These are phyloP conservation scores for Riparia riparia DNA, from an alignment of 2,113 vertebrate species.

Conservation along the genomic window DNA sequence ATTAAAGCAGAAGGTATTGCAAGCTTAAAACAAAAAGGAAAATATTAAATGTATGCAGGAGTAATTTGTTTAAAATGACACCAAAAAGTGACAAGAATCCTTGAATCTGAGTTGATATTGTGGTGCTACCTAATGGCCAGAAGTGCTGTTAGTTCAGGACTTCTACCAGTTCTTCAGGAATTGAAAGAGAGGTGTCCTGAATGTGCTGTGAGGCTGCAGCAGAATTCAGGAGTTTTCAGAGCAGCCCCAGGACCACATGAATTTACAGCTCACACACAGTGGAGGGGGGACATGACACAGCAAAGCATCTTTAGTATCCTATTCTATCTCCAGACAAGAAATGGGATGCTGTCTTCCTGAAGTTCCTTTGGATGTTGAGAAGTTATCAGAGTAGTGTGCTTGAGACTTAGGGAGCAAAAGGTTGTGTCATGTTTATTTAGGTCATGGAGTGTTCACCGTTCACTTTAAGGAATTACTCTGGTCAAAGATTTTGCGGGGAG, in stretches of 20 bases:
- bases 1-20: background rate
- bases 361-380: background rate
- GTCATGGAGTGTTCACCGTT: too few relatives aligned
- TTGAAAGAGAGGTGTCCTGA: background rate
- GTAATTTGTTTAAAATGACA: background rate
- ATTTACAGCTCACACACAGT: background rate
- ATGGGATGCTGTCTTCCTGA: background rate
- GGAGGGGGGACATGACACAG: accelerated
- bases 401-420: background rate
- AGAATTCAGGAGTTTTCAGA: background rate
- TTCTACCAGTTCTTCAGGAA: background rate
- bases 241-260: accelerated
- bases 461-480: background rate
- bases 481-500: background rate
- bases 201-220: background rate
- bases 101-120: accelerated
- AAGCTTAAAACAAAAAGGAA: background rate
- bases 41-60: accelerated
- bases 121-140: background rate
- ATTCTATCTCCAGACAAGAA: background rate
- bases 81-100: background rate
- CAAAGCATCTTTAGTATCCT: background rate
- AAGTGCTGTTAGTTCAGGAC: background rate
- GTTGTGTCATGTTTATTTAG: background rate
- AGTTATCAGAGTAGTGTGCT: background rate